Evolutionary conservation across 2,113 vertebrate genomes (phyloP).

Genomic region (Alces alces): DNA sequence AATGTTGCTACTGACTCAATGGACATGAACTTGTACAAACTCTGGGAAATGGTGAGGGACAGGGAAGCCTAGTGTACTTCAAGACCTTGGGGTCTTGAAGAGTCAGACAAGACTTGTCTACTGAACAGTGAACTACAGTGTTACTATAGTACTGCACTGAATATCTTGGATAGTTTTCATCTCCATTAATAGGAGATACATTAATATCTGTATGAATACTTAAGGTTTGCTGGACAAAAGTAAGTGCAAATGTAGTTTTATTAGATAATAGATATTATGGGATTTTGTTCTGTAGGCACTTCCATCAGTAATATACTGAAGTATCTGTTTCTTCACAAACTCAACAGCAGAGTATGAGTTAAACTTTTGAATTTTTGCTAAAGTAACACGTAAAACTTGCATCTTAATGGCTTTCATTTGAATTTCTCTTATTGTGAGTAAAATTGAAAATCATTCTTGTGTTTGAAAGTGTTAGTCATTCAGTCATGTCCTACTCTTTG

Average conservation of each 20-base stretch:
- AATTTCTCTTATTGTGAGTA: not conserved
- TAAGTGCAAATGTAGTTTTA: not conserved
- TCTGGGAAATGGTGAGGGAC: not conserved
- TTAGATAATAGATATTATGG: not conserved
- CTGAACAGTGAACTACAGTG: not conserved
- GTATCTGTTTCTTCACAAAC: not conserved
- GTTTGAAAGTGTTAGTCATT: not conserved
- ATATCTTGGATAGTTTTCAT: not conserved
- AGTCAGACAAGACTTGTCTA: not conserved
- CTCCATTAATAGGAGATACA: not conserved
- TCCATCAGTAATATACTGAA: not conserved
- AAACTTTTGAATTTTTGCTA: not conserved
- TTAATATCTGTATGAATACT: not conserved
- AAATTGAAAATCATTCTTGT: constrained; percentile 30
- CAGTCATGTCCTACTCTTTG: not conserved
- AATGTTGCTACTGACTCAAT: not conserved
- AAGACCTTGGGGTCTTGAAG: not conserved
- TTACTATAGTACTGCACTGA: not conserved
- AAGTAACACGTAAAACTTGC: not conserved
- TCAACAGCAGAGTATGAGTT: not conserved
- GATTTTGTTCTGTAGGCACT: not conserved
- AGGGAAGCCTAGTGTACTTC: not conserved
- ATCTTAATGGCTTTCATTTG: not conserved
- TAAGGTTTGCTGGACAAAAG: not conserved
- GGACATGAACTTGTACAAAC: not conserved